Evolutionary conservation across 2,797 vertebrate genomes (phyloP).

Genomic region (Sorex maritimensis): DNA sequence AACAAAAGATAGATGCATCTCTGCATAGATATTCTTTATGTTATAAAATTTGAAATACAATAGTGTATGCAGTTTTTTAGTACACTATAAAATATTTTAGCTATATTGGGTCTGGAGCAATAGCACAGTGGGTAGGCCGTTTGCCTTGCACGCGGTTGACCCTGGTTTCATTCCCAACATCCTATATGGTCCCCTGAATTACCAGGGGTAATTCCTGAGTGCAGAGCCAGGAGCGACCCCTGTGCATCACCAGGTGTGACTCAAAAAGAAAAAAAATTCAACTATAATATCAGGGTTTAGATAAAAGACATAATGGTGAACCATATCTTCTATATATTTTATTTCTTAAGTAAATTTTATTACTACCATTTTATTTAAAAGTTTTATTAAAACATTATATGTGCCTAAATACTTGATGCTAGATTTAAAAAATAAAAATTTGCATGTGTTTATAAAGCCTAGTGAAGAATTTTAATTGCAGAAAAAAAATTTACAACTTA

Average conservation of each 20-base stretch:
- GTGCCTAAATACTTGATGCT: conserved; percentile 18
- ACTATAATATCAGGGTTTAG: conserved; percentile 21
- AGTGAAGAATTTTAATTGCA: conserved; percentile 74
- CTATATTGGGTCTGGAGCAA: background rate
- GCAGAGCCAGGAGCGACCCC: no score
- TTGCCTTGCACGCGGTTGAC: no score
- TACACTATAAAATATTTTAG: no score
- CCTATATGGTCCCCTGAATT: no score
- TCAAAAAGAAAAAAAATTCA: background rate
- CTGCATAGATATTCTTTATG: background rate
- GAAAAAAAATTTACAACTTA: conserved; percentile 73
- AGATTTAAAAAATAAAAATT: conserved; percentile 59
- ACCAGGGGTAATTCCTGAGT: no score
- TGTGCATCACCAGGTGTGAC: no score
- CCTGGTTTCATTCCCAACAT: no score
- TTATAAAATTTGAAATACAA: conserved; percentile 39
- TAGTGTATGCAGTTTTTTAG: background rate
- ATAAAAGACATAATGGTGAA: background rate
- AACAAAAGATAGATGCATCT: background rate
- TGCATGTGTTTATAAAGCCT: conserved; percentile 21
- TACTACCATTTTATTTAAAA: conserved; percentile 38
- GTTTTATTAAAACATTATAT: conserved; percentile 47
- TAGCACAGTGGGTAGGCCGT: no score
- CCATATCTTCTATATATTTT: background rate
- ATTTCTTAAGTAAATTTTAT: conserved; percentile 48